Conservation (phyloP, 2,797 vertebrate species). For the Staurois parvus region DNA sequence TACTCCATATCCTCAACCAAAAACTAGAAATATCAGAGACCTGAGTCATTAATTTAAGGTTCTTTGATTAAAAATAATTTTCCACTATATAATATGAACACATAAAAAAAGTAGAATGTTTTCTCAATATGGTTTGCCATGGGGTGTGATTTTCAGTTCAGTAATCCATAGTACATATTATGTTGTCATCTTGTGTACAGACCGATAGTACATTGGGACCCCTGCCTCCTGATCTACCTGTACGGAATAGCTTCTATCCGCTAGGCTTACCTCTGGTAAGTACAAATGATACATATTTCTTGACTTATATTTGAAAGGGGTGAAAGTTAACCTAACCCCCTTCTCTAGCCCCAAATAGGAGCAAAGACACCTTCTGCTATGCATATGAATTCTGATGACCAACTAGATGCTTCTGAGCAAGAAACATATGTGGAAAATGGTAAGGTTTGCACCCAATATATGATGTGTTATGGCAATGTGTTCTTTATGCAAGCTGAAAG, state of each 20-base stretch:
- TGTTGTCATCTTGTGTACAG: constrained; percentile 16
- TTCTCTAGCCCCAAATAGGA: constrained; percentile 56
- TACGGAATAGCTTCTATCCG: constrained; percentile 39
- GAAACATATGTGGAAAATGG: constrained; percentile 36
- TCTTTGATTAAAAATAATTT: too few species aligned
- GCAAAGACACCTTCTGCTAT: constrained; percentile 15
- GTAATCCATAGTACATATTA: not conserved
- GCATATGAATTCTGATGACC: not conserved
- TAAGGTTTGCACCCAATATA: not conserved
- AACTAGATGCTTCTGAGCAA: not conserved
- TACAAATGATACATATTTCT: constrained; percentile 16
- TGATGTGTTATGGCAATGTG: not conserved
- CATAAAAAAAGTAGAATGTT: too few species aligned
- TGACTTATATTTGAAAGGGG: not conserved
- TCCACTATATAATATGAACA: too few species aligned
- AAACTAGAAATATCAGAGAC: too few species aligned
- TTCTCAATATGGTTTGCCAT: not conserved
- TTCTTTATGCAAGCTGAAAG: not conserved
- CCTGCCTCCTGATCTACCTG: not conserved
- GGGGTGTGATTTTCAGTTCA: not conserved
- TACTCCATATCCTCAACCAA: too few species aligned
- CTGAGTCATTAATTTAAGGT: too few species aligned
- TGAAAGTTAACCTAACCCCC: not conserved
- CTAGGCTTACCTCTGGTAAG: constrained; percentile 46
- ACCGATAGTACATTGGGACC: constrained; percentile 3